Evolutionary conservation across 2,888 invertebrate species (phyloP), one percentile per base, ranked within the genome.

Genomic region (Ennomos erosarius): DNA sequence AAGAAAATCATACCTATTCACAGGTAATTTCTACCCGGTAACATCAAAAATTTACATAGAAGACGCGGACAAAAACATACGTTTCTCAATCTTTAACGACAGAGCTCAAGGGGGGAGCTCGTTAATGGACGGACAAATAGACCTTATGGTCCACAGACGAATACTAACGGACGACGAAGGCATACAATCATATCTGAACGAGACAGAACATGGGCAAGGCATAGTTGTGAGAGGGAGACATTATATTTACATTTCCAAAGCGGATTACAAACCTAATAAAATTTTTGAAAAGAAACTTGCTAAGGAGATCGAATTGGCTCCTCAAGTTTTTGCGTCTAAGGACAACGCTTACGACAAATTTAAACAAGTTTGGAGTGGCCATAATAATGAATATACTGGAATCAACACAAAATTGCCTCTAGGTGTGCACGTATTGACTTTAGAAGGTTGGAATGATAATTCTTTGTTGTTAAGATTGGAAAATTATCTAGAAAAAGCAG

Each of bases 1-100:
- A n/a, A 16, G 16, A 26, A 26, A 3, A 6, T 26, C 26, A 26
- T 26, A 1, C 16, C 3, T 26, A 26, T 46, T 65, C 60, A 5
- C 75, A 56, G 97, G 85, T 26, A 99, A 99, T 84, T 97, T 97
- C 79, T 99, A 98, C 79, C 99, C 99, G 0, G 93, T 99, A 0
- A 98, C 97, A 16, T 95, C 97, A 0, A 95, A 96, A 77, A 97
- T 99, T 38, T 93, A 94, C 40, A 87, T 97, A 2, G 93, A 94
- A 71, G 96, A 96, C 69, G 44, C 68, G 0, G 40, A 58, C 0
- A 78, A 70, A 10, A 88, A 90, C 36, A 56, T 93, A 0, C 88
- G 94, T 35, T 72, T 96, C 1, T 93, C 94, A 0, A 85, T 96
- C 0, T 84, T 98, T 13, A 96, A 94, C 6, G 98, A 98, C 81